A percentile compares a stretch with the other conserved stretches of the same genome.
Conservation (phyloP, 2,113 vertebrate genomes). For the Stegastes partitus region DNA sequence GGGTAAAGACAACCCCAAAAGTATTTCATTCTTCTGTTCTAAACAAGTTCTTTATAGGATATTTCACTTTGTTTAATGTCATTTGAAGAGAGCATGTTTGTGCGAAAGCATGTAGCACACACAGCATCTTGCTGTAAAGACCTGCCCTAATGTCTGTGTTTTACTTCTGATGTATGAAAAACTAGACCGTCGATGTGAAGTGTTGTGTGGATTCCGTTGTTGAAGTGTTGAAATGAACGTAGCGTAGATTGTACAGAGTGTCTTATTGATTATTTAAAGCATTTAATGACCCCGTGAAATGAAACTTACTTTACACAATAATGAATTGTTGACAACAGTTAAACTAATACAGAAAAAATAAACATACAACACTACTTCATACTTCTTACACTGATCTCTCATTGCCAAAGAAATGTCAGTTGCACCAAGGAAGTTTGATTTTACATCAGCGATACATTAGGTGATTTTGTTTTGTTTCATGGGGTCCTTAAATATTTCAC, state of each 20-base stretch:
- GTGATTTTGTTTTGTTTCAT: conserved; percentile 31
- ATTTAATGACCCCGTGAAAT: conserved; percentile 43
- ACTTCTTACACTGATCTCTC: background rate
- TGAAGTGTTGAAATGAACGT: conserved; percentile 27
- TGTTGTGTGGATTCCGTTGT: conserved; percentile 44
- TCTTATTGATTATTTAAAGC: conserved; percentile 16
- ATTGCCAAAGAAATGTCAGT: conserved; percentile 39
- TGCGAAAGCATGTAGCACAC: conserved; percentile 61
- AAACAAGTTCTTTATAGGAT: background rate
- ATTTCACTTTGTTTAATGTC: conserved; percentile 18
- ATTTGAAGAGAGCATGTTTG: conserved; percentile 62
- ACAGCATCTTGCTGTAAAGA: conserved; percentile 30
- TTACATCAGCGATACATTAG: background rate
- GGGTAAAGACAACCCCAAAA: background rate
- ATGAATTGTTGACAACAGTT: background rate
- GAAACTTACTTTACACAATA: background rate
- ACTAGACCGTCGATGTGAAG: conserved; percentile 28
- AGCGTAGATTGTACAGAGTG: conserved; percentile 52
- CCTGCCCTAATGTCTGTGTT: conserved; percentile 32
- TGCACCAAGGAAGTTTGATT: background rate
- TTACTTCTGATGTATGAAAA: background rate
- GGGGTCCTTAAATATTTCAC: conserved; percentile 38
- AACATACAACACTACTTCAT: background rate
- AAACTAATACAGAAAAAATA: background rate
- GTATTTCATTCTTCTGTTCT: conserved; percentile 10